These are phyloP conservation scores for Sphenopsis melanotis DNA, from an alignment of 2,797 vertebrate species.

Conservation along the genomic window DNA sequence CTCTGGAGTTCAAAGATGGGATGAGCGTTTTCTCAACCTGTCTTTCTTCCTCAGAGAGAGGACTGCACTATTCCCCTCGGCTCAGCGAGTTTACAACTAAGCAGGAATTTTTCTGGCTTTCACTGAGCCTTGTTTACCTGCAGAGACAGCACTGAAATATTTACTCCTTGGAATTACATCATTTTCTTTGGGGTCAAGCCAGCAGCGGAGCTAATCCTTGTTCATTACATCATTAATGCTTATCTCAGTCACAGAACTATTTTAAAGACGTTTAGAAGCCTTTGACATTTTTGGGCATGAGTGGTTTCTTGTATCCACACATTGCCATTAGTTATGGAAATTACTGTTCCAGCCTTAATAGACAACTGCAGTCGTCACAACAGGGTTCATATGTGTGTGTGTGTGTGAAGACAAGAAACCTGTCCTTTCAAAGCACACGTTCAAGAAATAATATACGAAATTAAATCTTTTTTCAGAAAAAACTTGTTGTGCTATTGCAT, in stretches of 20 bases:
- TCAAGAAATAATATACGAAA: not conserved
- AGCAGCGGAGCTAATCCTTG: constrained; percentile 55
- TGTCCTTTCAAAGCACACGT: not conserved
- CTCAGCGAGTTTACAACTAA: not conserved
- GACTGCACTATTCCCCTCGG: not conserved
- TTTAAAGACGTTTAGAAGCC: constrained; percentile 54
- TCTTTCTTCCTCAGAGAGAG: not conserved
- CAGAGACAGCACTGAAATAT: not conserved
- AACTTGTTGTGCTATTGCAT: not conserved
- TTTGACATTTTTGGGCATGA: constrained; percentile 26
- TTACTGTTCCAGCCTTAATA: not conserved
- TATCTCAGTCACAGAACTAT: constrained; percentile 59
- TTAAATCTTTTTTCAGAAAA: not conserved
- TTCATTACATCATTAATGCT: constrained; percentile 58
- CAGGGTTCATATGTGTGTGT: no score
- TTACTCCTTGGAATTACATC: not conserved
- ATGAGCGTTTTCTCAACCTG: not conserved
- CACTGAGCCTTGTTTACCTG: not conserved
- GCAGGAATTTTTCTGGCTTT: not conserved
- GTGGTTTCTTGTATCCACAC: constrained; percentile 37
- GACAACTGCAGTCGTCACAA: not conserved
- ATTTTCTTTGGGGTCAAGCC: constrained; percentile 23
- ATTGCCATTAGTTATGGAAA: not conserved
- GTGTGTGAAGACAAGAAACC: not conserved
- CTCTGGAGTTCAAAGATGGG: constrained; percentile 46